Percentiles rank a stretch among this genome's conserved stretches.
Evolutionary conservation across 2,888 invertebrate species (phyloP).

Genomic region (Punctoribates punctum): DNA sequence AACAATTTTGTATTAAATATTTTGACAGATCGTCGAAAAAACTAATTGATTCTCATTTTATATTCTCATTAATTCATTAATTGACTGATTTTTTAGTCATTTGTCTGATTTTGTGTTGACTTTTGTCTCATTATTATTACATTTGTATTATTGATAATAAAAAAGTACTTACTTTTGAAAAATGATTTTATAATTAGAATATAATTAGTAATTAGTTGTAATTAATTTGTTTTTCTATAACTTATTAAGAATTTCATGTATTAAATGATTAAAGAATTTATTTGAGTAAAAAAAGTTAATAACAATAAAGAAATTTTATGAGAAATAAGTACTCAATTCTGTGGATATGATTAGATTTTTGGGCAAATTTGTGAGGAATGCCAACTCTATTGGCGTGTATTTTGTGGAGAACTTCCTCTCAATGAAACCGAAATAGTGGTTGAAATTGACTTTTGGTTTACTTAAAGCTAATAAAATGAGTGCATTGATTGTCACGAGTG

Average conservation of each 20-base stretch:
- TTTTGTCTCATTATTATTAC: background rate
- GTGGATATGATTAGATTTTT: constrained; percentile 22
- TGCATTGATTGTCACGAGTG: constrained; percentile 1
- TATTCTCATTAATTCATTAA: too few relatives aligned
- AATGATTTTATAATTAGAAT: background rate
- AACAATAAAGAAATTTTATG: background rate
- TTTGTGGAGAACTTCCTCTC: constrained; percentile 14
- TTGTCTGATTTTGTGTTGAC: background rate
- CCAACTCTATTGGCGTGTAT: constrained; percentile 17
- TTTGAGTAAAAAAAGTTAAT: background rate
- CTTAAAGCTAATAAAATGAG: constrained; percentile 21
- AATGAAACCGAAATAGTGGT: constrained; percentile 15
- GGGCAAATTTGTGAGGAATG: constrained; percentile 8
- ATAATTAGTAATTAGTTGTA: background rate
- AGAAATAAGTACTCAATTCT: constrained; percentile 20
- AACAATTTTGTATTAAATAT: too few relatives aligned
- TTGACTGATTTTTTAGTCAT: too few relatives aligned
- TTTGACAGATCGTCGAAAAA: too few relatives aligned
- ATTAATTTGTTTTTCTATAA: background rate
- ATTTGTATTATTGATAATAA: background rate
- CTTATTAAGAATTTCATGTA: too few relatives aligned
- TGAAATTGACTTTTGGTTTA: constrained; percentile 11
- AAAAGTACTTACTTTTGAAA: background rate
- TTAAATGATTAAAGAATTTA: too few relatives aligned
- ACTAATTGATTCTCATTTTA: too few relatives aligned